Conservation (phyloP, 2,888 invertebrate genomes). For the Ramazzottius varieornatus region DNA sequence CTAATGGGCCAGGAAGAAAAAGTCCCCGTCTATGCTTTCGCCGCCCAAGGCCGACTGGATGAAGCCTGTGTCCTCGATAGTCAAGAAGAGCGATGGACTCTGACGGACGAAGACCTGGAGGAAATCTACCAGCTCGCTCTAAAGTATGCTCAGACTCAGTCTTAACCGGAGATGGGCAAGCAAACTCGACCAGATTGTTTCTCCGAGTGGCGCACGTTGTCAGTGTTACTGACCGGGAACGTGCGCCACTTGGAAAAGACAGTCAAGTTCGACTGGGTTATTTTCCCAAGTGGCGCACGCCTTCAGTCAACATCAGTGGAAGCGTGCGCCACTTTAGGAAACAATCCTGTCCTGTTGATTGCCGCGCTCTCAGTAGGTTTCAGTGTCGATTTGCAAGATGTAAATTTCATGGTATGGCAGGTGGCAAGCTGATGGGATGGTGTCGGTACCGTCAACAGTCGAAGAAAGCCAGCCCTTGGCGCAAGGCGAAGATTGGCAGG, state of each 20-base stretch:
- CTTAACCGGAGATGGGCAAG: not conserved
- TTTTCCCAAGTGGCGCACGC: too few relatives aligned
- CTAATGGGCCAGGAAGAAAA: not conserved
- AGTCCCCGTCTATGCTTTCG: not conserved
- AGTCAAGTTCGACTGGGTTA: too few relatives aligned
- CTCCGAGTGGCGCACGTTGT: too few relatives aligned
- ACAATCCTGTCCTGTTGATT: not conserved
- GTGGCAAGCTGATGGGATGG: too few relatives aligned
- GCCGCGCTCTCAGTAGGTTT: not conserved
- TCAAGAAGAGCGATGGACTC: not conserved
- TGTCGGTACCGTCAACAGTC: too few relatives aligned
- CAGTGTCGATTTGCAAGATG: not conserved
- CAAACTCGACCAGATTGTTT: too few relatives aligned
- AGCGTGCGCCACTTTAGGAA: too few relatives aligned
- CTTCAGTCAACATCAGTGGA: too few relatives aligned
- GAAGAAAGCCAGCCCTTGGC: not conserved
- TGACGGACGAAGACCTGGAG: not conserved
- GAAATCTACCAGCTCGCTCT: not conserved
- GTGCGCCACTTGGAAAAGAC: too few relatives aligned
- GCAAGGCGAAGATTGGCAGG: not conserved
- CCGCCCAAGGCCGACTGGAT: not conserved
- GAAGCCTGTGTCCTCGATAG: too few relatives aligned
- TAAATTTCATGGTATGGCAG: too few relatives aligned
- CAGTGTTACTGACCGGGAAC: too few relatives aligned
- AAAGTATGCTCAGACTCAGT: not conserved